Base-by-base conservation (phyloP, 2,113 vertebrate species). In the Cygnus atratus region DNA sequence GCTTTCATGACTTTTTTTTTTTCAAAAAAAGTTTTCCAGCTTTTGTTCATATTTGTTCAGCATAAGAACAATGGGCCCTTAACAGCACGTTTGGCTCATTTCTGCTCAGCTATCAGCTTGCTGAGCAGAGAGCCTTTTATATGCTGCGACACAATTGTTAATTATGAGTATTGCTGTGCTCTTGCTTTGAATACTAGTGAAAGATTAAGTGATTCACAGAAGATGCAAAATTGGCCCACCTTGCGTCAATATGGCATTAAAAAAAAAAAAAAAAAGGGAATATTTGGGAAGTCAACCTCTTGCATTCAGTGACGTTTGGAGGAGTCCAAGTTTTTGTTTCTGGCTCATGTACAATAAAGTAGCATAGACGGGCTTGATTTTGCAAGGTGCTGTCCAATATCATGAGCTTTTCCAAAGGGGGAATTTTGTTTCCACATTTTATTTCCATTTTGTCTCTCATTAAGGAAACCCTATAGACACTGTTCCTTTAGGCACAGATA, bases 41-140 rank as follows among this genome's bases (percentile, higher is more conserved):
- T 90, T 95, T 85, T 91, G 46, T 85, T 91, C 39, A 5, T 82
- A 22, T 87, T 89, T 76, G 10, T 67, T 93, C 44, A 90, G 71
- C 3, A 29, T 89, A 89, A 75, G 84, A 93, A 90, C 91, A 75
- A 54, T 75, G 70, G 50, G 29, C 29, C 26, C 24, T 76, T 44
- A 85, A 62, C 62, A 85, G 39, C 63, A 33, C 76, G 15, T 24
- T 37, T 95, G 78, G 41, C 75, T 84, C 1, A 0, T 76, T 90
- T 70, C 41, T 85, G 35, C 54, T 85, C 87, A 79, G 67, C 72
- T 91, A 77, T 59, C 85, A 90, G 62, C 72, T 86, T 96, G 50
- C 78, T 77, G 67, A 85, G 87, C 54, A 66, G 50, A 65, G 4
- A 54, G 39, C 20, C 7, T 81, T 87, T 91, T 87, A 82, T 72